Evolutionary conservation across 2,113 vertebrate genomes (phyloP), one percentile per base, ranked within the genome.

Genomic region (Pterocles gutturalis): DNA sequence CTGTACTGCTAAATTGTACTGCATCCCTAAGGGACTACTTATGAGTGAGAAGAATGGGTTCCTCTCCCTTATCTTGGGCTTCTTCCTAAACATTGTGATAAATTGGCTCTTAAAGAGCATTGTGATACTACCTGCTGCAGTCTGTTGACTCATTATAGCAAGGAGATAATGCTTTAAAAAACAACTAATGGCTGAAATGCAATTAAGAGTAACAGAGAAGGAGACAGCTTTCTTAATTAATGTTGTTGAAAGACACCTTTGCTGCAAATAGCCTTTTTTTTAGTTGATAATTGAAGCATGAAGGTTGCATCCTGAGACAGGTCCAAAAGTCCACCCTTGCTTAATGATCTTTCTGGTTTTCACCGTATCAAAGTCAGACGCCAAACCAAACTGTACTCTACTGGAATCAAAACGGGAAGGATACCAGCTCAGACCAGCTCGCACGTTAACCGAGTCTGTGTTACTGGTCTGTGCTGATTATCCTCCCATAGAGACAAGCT

Each of bases 191-290:
- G 26, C 33, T 89, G 48, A 71, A 90, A 67, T 53, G 31, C 31
- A 83, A 83, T 93, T 94, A 94, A 78, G 51, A 77, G 67, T 75
- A 94, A 51, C n/a, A 78, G 55, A 34, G 53, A n/a, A 77, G 26
- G 70, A 69, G 67, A 78, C 60, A 61, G 80, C 16, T 89, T 90
- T 83, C 81, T 53, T 3, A 90, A 89, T 94, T 77, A 67, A 57
- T 60, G 38, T 67, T 62, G 38, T 66, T 93, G 51, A 90, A 92
- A 67, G 72, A 93, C 75, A 92, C n/a, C 72, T 96, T 89, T 83
- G 34, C 58, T 89, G 61, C 64, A 83, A 89, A 89, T 64, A 53
- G 60, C 64, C 34, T 66, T 79, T 69, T 69, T 87, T 57, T 43
- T 28, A 3, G 2, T 15, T 87, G 62, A 70, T 89, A 90, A 93